Percentiles rank a stretch among this genome's conserved stretches.
Evolutionary conservation across 2,113 vertebrate species (phyloP).

Genomic region (Urocitellus parryii): DNA sequence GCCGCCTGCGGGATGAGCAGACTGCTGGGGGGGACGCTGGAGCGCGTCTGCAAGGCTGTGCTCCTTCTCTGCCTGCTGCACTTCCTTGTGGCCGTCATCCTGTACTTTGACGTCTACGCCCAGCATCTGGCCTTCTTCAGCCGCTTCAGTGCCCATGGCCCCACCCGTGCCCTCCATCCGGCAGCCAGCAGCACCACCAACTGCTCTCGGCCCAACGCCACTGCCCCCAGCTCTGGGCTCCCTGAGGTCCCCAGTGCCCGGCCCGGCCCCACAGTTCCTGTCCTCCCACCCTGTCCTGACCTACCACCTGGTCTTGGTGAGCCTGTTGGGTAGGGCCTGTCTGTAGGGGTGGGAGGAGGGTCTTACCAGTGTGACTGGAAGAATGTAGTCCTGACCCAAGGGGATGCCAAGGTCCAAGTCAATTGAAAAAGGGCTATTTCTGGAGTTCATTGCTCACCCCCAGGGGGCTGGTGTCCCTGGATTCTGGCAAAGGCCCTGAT

Average conservation of each 20-base stretch:
- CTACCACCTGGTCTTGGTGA: slow-evolving; percentile 94
- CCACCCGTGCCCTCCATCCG: slow-evolving; percentile 89
- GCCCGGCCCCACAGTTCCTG: slow-evolving; percentile 89
- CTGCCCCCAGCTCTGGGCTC: slow-evolving; percentile 88
- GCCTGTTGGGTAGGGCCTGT: slow-evolving; percentile 48
- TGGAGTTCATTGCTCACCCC: background rate
- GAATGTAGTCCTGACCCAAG: background rate
- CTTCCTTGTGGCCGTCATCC: slow-evolving; percentile 98
- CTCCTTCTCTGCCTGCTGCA: slow-evolving; percentile 98
- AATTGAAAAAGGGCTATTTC: background rate
- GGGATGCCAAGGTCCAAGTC: background rate
- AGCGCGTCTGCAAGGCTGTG: slow-evolving; percentile 99
- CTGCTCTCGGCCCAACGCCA: slow-evolving; percentile 92
- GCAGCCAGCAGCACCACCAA: slow-evolving; percentile 89
- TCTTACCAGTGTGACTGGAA: background rate
- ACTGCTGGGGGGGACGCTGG: slow-evolving; percentile 98
- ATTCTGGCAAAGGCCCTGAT: slow-evolving; percentile 56
- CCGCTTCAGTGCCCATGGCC: slow-evolving; percentile 94
- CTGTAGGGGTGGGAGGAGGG: background rate
- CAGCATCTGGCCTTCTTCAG: slow-evolving; percentile 99
- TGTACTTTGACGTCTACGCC: slow-evolving; percentile 98
- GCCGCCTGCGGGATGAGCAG: slow-evolving; percentile 96
- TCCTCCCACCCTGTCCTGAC: slow-evolving; percentile 94
- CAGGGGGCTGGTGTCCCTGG: background rate
- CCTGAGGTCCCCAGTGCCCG: slow-evolving; percentile 88